phyloP scores from a whole-genome alignment of 2,797 vertebrate species.

The Etheostoma perlongum region DNA sequence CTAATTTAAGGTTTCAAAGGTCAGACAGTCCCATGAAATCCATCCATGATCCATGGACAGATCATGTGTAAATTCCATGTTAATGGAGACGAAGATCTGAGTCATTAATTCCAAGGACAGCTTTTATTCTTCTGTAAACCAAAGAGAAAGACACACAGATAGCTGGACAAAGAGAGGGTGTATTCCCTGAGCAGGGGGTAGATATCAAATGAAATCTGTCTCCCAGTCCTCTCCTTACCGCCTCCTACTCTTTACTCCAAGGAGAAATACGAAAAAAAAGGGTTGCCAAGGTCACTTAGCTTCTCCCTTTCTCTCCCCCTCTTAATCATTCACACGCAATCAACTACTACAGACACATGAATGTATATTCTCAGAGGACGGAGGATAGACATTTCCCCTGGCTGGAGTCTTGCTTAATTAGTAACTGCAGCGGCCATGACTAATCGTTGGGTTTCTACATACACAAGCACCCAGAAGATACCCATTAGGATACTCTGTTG shows the following conservation, averaged over 20 bases:
- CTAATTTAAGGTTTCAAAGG: conserved; percentile 46
- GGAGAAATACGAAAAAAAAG: conserved; percentile 59
- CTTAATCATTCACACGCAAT: neutral
- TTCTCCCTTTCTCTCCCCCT: conserved; percentile 29
- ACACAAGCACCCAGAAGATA: conserved; percentile 6
- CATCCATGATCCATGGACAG: conserved; percentile 48
- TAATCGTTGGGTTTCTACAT: conserved; percentile 4
- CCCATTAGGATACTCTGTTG: conserved; percentile 2
- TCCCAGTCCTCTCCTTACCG: conserved; percentile 53
- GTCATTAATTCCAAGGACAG: conserved; percentile 77
- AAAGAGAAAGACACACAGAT: conserved; percentile 64
- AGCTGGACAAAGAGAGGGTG: conserved; percentile 49
- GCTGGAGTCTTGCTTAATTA: conserved; percentile 56
- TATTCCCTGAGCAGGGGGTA: conserved; percentile 72
- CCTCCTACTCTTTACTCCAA: conserved; percentile 55
- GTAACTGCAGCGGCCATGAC: conserved; percentile 50
- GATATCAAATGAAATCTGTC: conserved; percentile 78
- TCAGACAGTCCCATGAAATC: conserved; percentile 52
- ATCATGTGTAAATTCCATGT: conserved; percentile 59
- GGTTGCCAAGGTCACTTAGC: conserved; percentile 74
- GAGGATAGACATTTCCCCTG: conserved; percentile 45
- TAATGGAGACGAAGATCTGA: conserved; percentile 57
- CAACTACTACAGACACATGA: conserved; percentile 20
- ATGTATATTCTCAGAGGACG: conserved; percentile 42
- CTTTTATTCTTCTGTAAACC: conserved; percentile 68